These are phyloP conservation scores for Drosophila erecta DNA, from an alignment of 1,140 invertebrate species.

Conservation along the genomic window DNA sequence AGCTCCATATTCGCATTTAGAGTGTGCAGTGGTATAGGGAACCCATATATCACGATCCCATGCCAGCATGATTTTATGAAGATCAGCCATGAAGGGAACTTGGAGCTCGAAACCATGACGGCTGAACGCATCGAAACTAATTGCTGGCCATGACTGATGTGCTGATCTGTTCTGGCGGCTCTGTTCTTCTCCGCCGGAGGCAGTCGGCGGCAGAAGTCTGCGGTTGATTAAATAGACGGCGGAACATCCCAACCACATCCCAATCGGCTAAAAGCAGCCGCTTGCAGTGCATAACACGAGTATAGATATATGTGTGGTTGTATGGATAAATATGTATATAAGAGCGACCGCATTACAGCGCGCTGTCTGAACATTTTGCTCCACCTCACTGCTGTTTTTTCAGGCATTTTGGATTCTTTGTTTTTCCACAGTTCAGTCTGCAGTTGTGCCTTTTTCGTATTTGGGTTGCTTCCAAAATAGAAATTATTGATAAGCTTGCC, in stretches of 20 bases:
- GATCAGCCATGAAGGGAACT: background rate
- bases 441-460: constrained; percentile 14
- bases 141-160: constrained; percentile 67
- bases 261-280: constrained; percentile 24
- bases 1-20: background rate
- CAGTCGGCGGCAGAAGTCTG: constrained; percentile 25
- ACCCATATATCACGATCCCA: background rate
- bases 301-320: background rate
- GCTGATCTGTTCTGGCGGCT: constrained; percentile 51
- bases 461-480: constrained; percentile 45
- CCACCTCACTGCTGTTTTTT: constrained; percentile 25
- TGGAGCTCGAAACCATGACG: constrained; percentile 29
- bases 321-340: constrained; percentile 8
- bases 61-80: background rate
- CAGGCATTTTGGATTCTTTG: constrained; percentile 21
- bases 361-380: constrained; percentile 18
- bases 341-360: constrained; percentile 16
- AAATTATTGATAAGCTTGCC: constrained; percentile 68
- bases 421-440: constrained; percentile 20
- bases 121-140: constrained; percentile 54
- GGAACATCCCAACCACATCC: constrained; percentile 6
- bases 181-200: constrained; percentile 13
- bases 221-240: constrained; percentile 56
- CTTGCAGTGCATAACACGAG: constrained; percentile 24
- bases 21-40: background rate